Evolutionary conservation across 2,888 invertebrate genomes (phyloP).

Genomic region (Oscheius sp.): DNA sequence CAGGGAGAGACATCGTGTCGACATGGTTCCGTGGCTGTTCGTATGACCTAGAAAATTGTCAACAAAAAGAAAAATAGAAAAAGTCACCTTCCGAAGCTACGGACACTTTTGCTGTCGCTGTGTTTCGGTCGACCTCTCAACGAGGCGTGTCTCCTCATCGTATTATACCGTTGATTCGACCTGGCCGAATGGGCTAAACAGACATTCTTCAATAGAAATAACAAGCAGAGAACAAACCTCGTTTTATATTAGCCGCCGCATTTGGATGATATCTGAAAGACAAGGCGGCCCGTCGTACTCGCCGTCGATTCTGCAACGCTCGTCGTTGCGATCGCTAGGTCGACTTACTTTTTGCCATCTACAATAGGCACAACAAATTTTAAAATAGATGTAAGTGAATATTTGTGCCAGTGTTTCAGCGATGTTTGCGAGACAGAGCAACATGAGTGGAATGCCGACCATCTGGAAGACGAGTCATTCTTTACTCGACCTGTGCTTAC

Average conservation of each 20-base stretch:
- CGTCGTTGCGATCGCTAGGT: background rate
- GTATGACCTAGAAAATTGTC: constrained; percentile 1
- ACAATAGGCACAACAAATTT: constrained; percentile 73
- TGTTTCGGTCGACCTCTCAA: constrained; percentile 51
- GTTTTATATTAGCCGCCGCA: constrained; percentile 69
- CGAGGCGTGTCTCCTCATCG: constrained; percentile 65
- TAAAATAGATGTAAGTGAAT: constrained; percentile 76
- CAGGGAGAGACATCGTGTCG: constrained; percentile 70
- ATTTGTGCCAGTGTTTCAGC: constrained; percentile 77
- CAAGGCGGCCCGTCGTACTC: constrained; percentile 68
- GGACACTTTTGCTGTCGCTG: constrained; percentile 65
- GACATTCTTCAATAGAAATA: background rate
- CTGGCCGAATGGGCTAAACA: constrained; percentile 68
- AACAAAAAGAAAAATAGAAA: background rate
- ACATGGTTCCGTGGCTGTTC: constrained; percentile 43
- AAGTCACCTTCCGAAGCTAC: constrained; percentile 59
- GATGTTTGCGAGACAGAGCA: constrained; percentile 76
- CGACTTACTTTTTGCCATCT: constrained; percentile 69
- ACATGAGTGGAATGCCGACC: constrained; percentile 79
- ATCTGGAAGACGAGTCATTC: constrained; percentile 74
- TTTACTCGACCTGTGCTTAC: no score
- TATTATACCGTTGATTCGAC: constrained; percentile 66
- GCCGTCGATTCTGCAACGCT: constrained; percentile 52
- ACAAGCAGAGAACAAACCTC: constrained; percentile 56
- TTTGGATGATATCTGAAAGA: constrained; percentile 72